Evolutionary conservation across 2,113 vertebrate genomes (phyloP), one percentile per base, ranked within the genome.

Genomic region (Cryptomyrus ogoouensis): DNA sequence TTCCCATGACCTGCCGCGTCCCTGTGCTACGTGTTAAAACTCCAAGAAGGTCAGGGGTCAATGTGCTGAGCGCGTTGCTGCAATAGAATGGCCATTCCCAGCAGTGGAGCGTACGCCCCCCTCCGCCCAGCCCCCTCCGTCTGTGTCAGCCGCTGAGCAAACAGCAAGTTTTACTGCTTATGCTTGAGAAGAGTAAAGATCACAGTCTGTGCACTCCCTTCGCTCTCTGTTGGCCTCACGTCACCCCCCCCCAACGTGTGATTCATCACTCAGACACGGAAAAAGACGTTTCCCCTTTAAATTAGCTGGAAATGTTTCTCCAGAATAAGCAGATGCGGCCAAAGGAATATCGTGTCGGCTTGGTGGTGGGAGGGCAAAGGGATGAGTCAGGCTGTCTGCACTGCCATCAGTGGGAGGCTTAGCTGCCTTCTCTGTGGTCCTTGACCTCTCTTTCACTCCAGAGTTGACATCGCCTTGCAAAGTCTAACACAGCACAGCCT

Each of bases 1-100:
- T 96, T 95, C 95, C 94, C 95, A 96, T 95, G 94, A 95, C 94
- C 94, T 94, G 91, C 92, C 87, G 88, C 85, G 88, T 84, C 46
- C 49, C 83, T 89, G 83, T 9, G 90, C 86, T 89, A 62, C 86
- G 86, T 91, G 56, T 74, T 24, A 91, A 91, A 49, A 46, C 88
- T 66, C 90, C 86, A 39, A 66, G 88, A 87, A 90, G 77, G 24
- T 90, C 90, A 83, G 10, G 83, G 83, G 46, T 27, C 83, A 42
- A 47, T 47, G 83, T 46, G 83, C 83, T n/a, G 83, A 84, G 83
- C 21, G 24, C 19, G 83, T 84, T 47, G 44, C 39, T 84, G 35
- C 44, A 46, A 84, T 84, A 42, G 83, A 47, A 47, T 3, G 44
- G 19, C 83, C 31, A 39, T 42, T 80, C 74, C 27, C 17, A 4